A percentile compares a stretch with the other conserved stretches of the same genome.
phyloP scores from a whole-genome alignment of 2,797 vertebrate genomes.

The Choloepus didactylus region DNA sequence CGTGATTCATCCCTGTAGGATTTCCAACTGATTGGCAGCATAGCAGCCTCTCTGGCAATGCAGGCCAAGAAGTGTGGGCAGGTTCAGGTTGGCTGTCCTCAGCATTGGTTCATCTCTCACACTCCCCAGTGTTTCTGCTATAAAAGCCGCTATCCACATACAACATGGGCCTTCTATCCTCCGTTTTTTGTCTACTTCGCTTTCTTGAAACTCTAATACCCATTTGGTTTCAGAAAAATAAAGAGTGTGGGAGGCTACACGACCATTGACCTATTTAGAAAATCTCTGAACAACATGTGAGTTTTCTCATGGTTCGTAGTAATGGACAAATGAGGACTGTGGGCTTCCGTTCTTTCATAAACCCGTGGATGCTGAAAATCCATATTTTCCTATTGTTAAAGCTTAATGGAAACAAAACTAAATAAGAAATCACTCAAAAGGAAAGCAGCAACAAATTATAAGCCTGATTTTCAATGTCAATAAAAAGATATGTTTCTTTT shows the following conservation, averaged over 20 bases:
- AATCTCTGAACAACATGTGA: conserved; percentile 47
- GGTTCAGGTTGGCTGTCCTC: background rate
- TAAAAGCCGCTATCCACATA: conserved; percentile 68
- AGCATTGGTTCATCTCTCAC: conserved; percentile 65
- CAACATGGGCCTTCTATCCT: conserved; percentile 66
- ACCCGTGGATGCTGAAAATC: conserved; percentile 63
- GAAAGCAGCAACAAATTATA: conserved; percentile 69
- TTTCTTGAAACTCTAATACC: conserved; percentile 79
- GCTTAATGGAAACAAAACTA: conserved; percentile 61
- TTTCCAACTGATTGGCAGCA: conserved; percentile 69
- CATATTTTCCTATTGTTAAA: conserved; percentile 78
- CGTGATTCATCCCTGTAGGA: conserved; percentile 76
- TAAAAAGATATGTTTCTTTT: conserved; percentile 64
- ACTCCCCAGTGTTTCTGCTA: conserved; percentile 73
- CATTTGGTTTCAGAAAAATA: conserved; percentile 68
- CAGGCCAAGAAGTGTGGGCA: background rate
- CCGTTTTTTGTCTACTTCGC: conserved; percentile 71
- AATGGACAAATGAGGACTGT: conserved; percentile 58
- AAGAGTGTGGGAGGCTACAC: background rate
- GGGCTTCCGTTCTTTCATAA: conserved; percentile 76
- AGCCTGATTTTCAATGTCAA: conserved; percentile 77
- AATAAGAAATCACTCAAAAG: conserved; percentile 74
- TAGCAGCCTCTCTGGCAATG: conserved; percentile 40
- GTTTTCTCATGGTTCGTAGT: conserved; percentile 52
- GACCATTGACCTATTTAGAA: conserved; percentile 61